Percentiles rank a stretch among this genome's conserved stretches.
Conservation (phyloP, 2,113 vertebrate species). For the Thoracochromis brauschi region DNA sequence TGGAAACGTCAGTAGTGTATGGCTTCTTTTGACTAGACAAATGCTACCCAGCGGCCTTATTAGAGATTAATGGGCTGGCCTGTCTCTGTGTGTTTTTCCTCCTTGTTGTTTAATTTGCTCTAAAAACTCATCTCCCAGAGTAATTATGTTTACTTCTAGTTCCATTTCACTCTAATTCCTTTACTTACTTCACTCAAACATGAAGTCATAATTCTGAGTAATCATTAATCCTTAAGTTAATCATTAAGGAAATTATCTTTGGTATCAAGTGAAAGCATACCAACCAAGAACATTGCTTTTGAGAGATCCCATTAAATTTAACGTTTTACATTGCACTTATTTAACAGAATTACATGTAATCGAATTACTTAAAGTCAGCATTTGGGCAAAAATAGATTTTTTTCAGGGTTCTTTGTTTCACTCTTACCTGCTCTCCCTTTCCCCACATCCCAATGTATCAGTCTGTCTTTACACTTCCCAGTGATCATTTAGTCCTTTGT, state of each 20-base stretch:
- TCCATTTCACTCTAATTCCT: not conserved
- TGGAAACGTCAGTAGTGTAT: not conserved
- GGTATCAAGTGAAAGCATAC: not conserved
- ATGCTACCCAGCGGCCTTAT: conserved; percentile 27
- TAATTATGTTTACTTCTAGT: not conserved
- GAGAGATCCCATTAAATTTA: not conserved
- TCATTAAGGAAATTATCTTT: not conserved
- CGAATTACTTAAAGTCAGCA: not conserved
- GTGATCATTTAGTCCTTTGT: not conserved
- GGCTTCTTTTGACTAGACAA: conserved; percentile 25
- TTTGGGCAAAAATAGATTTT: not conserved
- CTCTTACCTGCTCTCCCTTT: not conserved
- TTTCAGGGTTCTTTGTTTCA: not conserved
- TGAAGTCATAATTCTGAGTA: not conserved
- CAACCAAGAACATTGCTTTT: not conserved
- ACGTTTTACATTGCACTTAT: not conserved
- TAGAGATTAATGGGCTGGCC: conserved; percentile 22
- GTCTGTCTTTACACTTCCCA: not conserved
- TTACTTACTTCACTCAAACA: not conserved
- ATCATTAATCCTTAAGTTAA: not conserved
- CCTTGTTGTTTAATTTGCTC: not conserved
- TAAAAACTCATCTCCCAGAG: not conserved
- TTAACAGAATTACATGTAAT: not conserved
- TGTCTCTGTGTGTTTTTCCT: not conserved
- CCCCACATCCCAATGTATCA: not conserved